Percentiles rank a stretch among this genome's conserved stretches.
Evolutionary conservation across 2,797 vertebrate species (phyloP).

Genomic region (Meriones psammophilus): DNA sequence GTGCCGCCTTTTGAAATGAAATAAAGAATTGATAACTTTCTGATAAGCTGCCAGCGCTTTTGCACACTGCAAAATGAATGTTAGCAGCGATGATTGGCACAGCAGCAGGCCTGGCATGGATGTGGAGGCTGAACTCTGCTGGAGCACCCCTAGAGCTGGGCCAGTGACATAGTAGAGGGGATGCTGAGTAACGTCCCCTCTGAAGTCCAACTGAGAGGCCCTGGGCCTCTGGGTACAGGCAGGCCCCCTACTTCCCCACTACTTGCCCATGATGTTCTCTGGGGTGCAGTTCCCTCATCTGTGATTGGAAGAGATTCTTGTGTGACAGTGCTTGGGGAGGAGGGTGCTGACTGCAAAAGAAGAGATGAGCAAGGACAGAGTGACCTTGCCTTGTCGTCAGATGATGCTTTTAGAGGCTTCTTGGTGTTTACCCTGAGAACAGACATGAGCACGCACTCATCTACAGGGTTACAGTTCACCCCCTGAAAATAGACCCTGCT

Average conservation of each 20-base stretch:
- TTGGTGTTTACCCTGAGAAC: not conserved
- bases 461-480: not conserved
- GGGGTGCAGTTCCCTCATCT: not conserved
- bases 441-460: not conserved
- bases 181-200: not conserved
- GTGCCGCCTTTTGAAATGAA: constrained; percentile 9
- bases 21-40: constrained; percentile 48
- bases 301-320: not conserved
- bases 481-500: not conserved
- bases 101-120: not conserved
- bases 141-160: not conserved
- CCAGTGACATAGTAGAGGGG: not conserved
- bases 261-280: not conserved
- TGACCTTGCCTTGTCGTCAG: not conserved
- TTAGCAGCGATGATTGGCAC: not conserved
- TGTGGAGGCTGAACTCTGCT: not conserved
- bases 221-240: not conserved
- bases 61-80: not conserved
- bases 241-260: not conserved
- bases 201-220: not conserved
- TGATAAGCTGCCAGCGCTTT: not conserved
- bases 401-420: not conserved
- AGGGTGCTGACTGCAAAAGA: rapidly evolving
- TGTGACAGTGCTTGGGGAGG: not conserved
- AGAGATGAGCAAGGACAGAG: not conserved